A percentile compares a stretch with the other conserved stretches of the same genome.
Conservation (phyloP, 35 echinoderm and acorn worm species). For the Apostichopus californicus region DNA sequence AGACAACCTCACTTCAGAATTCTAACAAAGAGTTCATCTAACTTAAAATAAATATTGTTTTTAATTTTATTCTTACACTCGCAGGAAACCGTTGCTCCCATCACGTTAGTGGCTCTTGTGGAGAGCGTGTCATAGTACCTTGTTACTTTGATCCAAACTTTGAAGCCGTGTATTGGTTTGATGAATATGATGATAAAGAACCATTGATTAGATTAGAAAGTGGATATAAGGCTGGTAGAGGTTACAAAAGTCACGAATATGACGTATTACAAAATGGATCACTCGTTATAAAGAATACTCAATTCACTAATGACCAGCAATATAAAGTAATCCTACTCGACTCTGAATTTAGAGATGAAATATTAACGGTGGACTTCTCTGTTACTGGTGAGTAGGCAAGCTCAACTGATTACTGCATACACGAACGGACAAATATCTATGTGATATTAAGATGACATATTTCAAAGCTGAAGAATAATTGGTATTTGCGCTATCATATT, state of each 20-base stretch:
- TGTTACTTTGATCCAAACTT: neutral
- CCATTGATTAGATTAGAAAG: slow-evolving; percentile 13
- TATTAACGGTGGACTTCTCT: neutral
- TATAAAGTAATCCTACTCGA: neutral
- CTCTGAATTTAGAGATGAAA: neutral
- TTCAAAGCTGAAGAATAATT: no score
- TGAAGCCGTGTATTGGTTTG: slow-evolving; percentile 12
- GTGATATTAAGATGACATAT: no score
- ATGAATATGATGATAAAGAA: neutral
- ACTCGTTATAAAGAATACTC: neutral
- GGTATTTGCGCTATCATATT: no score
- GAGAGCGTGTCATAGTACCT: neutral
- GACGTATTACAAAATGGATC: slow-evolving; percentile 18
- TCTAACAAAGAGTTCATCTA: no score
- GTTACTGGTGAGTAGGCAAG: neutral
- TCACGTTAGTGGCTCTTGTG: no score
- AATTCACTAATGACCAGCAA: neutral
- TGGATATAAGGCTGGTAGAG: neutral
- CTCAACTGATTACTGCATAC: no score
- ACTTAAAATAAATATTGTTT: no score
- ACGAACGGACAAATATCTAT: no score
- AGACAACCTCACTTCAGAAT: no score
- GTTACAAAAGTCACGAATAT: neutral
- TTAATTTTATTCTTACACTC: no score
- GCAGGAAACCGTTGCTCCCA: no score